A percentile compares a stretch with the other conserved stretches of the same genome.
These are phyloP conservation scores for Parazoanthus darwini DNA, from an alignment of 92 coral and sea anemone species.

Conservation along the genomic window DNA sequence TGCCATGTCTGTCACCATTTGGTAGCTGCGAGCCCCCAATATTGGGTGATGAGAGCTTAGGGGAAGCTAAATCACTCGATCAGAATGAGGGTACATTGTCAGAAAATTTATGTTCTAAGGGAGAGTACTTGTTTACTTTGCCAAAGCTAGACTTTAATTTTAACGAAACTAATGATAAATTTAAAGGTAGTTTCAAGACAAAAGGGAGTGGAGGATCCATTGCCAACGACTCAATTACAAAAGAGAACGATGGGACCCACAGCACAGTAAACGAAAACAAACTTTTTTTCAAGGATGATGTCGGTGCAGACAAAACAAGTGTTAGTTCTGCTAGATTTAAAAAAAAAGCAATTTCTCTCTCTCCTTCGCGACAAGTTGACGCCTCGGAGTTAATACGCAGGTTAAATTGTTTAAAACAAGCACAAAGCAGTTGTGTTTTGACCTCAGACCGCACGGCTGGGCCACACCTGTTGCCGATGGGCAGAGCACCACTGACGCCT, in stretches of 20 bases:
- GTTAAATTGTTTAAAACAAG: slow-evolving; percentile 30
- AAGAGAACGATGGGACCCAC: neutral
- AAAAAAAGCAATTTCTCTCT: slow-evolving; percentile 30
- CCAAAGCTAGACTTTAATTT: slow-evolving; percentile 32
- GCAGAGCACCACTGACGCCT: neutral
- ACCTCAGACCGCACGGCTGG: neutral
- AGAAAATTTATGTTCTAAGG: neutral
- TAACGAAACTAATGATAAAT: neutral
- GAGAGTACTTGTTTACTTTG: slow-evolving; percentile 19
- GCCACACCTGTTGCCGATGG: neutral
- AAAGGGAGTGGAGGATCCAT: neutral
- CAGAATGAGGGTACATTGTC: neutral
- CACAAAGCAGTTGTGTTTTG: neutral
- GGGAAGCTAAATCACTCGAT: neutral
- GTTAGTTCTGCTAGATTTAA: neutral
- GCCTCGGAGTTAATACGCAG: slow-evolving; percentile 27
- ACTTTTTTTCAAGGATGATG: neutral
- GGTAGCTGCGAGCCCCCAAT: slow-evolving; percentile 5
- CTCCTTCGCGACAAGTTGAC: slow-evolving; percentile 35
- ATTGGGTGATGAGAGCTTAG: neutral
- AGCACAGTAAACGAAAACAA: neutral
- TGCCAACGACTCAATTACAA: neutral
- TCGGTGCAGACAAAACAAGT: neutral
- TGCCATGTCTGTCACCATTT: slow-evolving; percentile 7
- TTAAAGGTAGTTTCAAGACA: too few relatives aligned